phyloP scores from a whole-genome alignment of 2,888 invertebrate genomes.

The Aporophyla nigra region DNA sequence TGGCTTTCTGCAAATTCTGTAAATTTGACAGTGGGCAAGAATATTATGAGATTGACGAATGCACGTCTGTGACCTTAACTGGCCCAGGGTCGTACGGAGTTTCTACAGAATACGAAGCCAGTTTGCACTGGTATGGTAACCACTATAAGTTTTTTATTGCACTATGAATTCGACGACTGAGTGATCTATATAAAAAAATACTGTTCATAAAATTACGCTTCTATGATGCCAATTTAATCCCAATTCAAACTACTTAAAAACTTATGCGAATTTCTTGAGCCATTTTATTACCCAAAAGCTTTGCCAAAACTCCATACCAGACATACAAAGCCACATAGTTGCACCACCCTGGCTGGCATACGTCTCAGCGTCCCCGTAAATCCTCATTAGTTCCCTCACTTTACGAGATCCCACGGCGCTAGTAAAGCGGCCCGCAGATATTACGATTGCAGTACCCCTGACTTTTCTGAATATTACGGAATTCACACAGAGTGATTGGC shows the following conservation, averaged over 20 bases:
- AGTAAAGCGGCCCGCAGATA: slow-evolving; percentile 83
- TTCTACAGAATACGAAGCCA: not conserved
- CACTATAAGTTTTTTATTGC: not conserved
- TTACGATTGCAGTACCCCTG: slow-evolving; percentile 87
- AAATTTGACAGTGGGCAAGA: not conserved
- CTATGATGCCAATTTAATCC: not conserved
- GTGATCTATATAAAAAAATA: no score
- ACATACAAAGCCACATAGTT: slow-evolving; percentile 45
- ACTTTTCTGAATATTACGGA: slow-evolving; percentile 75
- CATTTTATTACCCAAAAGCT: not conserved
- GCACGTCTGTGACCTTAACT: not conserved
- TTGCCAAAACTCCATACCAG: not conserved
- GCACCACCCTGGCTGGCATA: slow-evolving; percentile 72
- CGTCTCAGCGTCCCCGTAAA: slow-evolving; percentile 83
- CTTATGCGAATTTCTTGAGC: not conserved
- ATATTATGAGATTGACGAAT: not conserved
- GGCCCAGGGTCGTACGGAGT: not conserved
- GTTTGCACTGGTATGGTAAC: not conserved
- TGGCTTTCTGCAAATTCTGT: no score
- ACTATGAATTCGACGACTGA: not conserved
- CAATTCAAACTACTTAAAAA: not conserved
- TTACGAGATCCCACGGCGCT: slow-evolving; percentile 87
- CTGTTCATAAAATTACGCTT: not conserved
- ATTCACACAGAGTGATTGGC: slow-evolving; percentile 64
- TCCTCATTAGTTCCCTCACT: slow-evolving; percentile 87